These are phyloP conservation scores for Sprattus sprattus DNA, from an alignment of 2,113 vertebrate genomes.

Conservation along the genomic window DNA sequence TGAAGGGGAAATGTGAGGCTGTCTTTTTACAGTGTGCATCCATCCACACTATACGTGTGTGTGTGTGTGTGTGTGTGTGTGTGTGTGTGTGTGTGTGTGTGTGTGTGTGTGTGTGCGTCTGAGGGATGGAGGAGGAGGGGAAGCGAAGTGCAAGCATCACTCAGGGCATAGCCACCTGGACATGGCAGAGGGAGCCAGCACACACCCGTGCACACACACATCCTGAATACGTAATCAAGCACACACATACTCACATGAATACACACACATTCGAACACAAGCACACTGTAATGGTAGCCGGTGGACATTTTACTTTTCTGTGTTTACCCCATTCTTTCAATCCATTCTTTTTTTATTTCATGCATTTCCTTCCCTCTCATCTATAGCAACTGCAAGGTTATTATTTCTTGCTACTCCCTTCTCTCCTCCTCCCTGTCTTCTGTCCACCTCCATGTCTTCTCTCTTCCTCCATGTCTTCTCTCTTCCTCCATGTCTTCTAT, in stretches of 20 bases:
- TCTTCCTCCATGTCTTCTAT: neutral
- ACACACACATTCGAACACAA: neutral
- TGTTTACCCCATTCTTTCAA: neutral
- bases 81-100: neutral
- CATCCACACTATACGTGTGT: conserved; percentile 25
- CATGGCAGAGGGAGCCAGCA: conserved; percentile 42
- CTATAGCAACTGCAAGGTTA: neutral
- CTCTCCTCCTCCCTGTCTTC: neutral
- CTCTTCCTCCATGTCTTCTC: neutral
- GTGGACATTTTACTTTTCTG: neutral
- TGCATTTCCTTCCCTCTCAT: neutral
- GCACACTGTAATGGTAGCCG: neutral
- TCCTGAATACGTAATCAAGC: conserved; percentile 20
- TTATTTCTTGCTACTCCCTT: neutral
- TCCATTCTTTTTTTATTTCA: neutral
- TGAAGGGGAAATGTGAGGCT: conserved; percentile 28
- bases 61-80: conserved; percentile 12
- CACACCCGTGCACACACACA: conserved; percentile 1
- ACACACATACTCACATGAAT: conserved; percentile 21
- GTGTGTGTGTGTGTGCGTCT: conserved; percentile 11
- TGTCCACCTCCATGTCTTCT: neutral
- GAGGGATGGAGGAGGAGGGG: neutral
- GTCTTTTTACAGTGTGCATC: conserved; percentile 46
- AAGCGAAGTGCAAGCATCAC: conserved; percentile 34
- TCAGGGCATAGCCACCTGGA: conserved; percentile 60